These are phyloP conservation scores for Sebastes melanostomus DNA, from an alignment of 2,797 vertebrate genomes.

Conservation along the genomic window DNA sequence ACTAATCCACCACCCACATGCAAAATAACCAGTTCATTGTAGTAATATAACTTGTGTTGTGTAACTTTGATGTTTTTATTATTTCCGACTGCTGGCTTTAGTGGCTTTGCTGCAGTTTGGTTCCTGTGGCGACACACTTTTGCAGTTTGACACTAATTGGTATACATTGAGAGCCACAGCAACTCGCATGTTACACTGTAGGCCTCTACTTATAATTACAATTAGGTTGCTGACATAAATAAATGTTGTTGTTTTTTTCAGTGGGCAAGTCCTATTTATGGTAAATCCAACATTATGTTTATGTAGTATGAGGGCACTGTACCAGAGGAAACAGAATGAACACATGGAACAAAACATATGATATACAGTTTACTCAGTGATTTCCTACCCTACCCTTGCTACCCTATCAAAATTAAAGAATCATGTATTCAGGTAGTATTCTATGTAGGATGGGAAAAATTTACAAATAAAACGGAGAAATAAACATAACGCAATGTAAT, in stretches of 20 bases:
- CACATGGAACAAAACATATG: neutral
- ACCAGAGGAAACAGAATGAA: neutral
- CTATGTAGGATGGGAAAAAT: neutral
- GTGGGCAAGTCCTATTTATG: constrained; percentile 13
- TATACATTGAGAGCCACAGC: constrained; percentile 27
- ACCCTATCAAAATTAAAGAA: neutral
- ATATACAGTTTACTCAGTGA: neutral
- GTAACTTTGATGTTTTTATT: constrained; percentile 30
- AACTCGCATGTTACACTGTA: neutral
- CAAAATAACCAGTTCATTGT: neutral
- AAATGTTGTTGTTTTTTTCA: neutral
- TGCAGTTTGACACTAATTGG: constrained; percentile 43
- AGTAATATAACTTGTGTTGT: neutral
- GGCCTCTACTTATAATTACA: constrained; percentile 18
- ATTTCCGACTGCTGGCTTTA: neutral
- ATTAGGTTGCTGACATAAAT: constrained; percentile 25
- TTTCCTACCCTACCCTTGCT: neutral
- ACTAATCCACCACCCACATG: neutral
- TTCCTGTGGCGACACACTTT: constrained; percentile 15
- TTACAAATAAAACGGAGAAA: neutral
- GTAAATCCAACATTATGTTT: constrained; percentile 18
- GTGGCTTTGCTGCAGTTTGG: constrained; percentile 6
- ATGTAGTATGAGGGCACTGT: neutral
- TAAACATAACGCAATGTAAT: neutral
- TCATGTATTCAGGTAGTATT: neutral